Conservation (phyloP, 2,888 invertebrate genomes). For the Cephonodes hylas region DNA sequence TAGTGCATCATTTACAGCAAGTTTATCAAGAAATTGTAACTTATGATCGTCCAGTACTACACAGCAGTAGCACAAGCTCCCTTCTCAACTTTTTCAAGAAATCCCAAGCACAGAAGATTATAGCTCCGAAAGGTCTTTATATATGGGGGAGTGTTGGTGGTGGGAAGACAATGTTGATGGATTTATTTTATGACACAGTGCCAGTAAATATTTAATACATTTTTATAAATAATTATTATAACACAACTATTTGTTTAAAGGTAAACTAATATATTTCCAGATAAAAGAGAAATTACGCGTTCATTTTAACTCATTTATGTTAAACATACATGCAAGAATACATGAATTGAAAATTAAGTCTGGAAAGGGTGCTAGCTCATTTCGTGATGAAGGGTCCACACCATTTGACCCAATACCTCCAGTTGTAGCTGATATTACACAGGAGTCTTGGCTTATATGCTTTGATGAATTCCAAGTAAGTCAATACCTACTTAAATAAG, state of each 20-base stretch:
- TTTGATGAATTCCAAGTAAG: conserved; percentile 98
- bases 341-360: conserved; percentile 89
- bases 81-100: conserved; percentile 64
- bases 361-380: conserved; percentile 71
- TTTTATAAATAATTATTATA: neutral
- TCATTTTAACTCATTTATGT: conserved; percentile 99
- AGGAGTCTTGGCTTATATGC: conserved; percentile 95
- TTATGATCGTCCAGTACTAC: conserved; percentile 71
- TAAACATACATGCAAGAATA: conserved; percentile 94
- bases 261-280: conserved; percentile 56
- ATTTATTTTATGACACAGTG: conserved; percentile 91
- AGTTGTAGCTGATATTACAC: conserved; percentile 92
- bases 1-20: conserved; percentile 85
- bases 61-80: conserved; percentile 37
- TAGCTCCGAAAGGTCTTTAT: conserved; percentile 90
- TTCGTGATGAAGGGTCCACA: conserved; percentile 65
- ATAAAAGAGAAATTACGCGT: conserved; percentile 88
- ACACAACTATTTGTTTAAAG: neutral
- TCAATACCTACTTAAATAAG: conserved; percentile 11
- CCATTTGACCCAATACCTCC: conserved; percentile 96
- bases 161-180: conserved; percentile 99
- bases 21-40: conserved; percentile 83
- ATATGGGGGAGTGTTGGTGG: conserved; percentile 95
- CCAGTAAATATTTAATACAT: conserved; percentile 49
- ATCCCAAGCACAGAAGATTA: conserved; percentile 62